phyloP scores from a whole-genome alignment of 2,888 invertebrate species.

The Clitarchus hookeri region DNA sequence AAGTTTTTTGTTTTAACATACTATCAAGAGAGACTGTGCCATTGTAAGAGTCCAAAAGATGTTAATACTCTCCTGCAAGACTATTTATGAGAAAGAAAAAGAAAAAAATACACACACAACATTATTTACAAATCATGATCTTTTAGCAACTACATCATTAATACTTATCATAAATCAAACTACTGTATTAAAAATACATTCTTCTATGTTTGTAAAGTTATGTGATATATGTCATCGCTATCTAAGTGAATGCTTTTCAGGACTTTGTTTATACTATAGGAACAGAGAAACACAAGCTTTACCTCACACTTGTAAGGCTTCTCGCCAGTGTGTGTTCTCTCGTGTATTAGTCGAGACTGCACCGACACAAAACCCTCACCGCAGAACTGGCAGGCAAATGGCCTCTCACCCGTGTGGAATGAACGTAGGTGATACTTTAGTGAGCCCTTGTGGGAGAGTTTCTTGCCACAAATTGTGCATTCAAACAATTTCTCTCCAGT shows the following conservation, averaged over 20 bases:
- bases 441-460: conserved; percentile 49
- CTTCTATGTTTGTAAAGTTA: too few relatives aligned
- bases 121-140: too few relatives aligned
- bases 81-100: too few relatives aligned
- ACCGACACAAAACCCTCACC: conserved; percentile 53
- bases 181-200: too few relatives aligned
- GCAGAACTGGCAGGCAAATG: conserved; percentile 55
- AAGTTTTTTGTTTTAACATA: too few relatives aligned
- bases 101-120: too few relatives aligned
- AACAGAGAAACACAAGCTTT: background rate
- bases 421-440: conserved; percentile 54
- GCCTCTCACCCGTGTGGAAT: conserved; percentile 54
- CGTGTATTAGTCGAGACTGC: conserved; percentile 53
- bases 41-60: too few relatives aligned
- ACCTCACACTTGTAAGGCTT: conserved; percentile 48
- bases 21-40: too few relatives aligned
- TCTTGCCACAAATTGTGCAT: conserved; percentile 48
- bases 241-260: background rate
- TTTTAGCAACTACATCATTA: too few relatives aligned
- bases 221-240: too few relatives aligned
- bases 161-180: too few relatives aligned
- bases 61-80: too few relatives aligned
- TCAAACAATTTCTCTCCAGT: conserved; percentile 44
- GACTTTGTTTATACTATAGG: background rate
- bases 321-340: conserved; percentile 53